phyloP scores from a whole-genome alignment of 2,888 invertebrate species.

The Leptinotarsa peninsularis region DNA sequence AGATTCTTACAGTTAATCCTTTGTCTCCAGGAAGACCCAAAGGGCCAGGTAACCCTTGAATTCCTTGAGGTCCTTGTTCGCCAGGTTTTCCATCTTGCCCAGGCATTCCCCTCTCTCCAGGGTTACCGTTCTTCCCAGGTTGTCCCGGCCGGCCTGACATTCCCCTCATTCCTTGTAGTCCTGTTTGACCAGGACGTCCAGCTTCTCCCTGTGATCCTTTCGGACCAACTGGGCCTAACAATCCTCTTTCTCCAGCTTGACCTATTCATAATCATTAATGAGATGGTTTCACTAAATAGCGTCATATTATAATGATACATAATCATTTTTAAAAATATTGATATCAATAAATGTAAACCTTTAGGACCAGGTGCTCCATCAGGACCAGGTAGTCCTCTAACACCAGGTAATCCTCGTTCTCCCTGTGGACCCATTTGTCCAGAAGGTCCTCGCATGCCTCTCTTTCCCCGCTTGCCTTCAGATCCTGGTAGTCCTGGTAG shows the following conservation, averaged over 20 bases:
- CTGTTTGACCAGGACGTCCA: conserved; percentile 72
- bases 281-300: background rate
- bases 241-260: conserved; percentile 78
- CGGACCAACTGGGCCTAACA: conserved; percentile 73
- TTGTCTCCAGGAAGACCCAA: conserved; percentile 84
- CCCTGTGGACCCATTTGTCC: conserved; percentile 80
- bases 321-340: too few relatives aligned
- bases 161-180: conserved; percentile 73
- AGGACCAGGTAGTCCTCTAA: conserved; percentile 78
- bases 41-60: conserved; percentile 83
- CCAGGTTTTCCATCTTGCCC: conserved; percentile 90
- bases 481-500: conserved; percentile 79
- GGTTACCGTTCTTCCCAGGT: conserved; percentile 76
- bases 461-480: conserved; percentile 85
- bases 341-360: conserved; percentile 63
- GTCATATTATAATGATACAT: background rate
- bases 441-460: conserved; percentile 81
- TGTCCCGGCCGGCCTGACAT: conserved; percentile 78
- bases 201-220: conserved; percentile 74
- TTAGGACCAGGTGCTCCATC: conserved; percentile 83
- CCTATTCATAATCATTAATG: conserved; percentile 61
- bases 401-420: conserved; percentile 77
- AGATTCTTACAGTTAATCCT: conserved; percentile 73
- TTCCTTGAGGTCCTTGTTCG: conserved; percentile 82
- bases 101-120: conserved; percentile 80